Evolutionary conservation across 2,888 invertebrate genomes (phyloP), one percentile per base, ranked within the genome.

Genomic region (Heterodera filipjevi): DNA sequence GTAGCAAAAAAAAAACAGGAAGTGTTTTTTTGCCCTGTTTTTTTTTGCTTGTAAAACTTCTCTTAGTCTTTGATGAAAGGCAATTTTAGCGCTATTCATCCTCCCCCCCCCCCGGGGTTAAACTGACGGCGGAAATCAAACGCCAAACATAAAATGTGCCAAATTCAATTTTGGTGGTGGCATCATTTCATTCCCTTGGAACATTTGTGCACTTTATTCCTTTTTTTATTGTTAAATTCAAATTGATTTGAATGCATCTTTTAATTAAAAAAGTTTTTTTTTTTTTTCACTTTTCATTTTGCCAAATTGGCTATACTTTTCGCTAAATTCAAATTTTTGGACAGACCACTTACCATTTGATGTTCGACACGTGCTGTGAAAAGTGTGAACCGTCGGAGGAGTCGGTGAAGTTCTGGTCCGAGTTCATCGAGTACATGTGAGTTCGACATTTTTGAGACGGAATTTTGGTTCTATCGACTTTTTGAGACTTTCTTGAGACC

Each of bases 321-420:
- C n/a, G n/a, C n/a, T n/a, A n/a, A n/a, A n/a, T n/a, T n/a, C n/a
- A n/a, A n/a, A n/a, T n/a, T n/a, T n/a, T n/a, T n/a, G n/a, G 80
- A 39, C 93, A 96, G 90, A 96, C 97, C 82, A 99, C 99, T 85
- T 99, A 99, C 92, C 97, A 99, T 92, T 96, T 98, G 92, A 93
- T 99, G 82, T 99, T 98, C 91, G 98, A 97, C 90, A 97, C 99
- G 91, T 98, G 98, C 89, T 96, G 96, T 90, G 98, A 99, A 89
- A 81, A 82, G 59, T 77, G 68, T 71, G 82, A 81, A 35, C 84
- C 87, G 14, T 79, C 83, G 1, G 82, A 82, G 72, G 84, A 86
- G 33, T 87, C 87, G 19, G 86, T 87, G 12, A 82, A 82, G 71
- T 88, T 88, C 82, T 87, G 88, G 87, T 86, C 83, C 82, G 87